A percentile compares a stretch with the other conserved stretches of the same genome.
Conservation (phyloP, 1,140 invertebrate species). For the Lethrus apterus region DNA sequence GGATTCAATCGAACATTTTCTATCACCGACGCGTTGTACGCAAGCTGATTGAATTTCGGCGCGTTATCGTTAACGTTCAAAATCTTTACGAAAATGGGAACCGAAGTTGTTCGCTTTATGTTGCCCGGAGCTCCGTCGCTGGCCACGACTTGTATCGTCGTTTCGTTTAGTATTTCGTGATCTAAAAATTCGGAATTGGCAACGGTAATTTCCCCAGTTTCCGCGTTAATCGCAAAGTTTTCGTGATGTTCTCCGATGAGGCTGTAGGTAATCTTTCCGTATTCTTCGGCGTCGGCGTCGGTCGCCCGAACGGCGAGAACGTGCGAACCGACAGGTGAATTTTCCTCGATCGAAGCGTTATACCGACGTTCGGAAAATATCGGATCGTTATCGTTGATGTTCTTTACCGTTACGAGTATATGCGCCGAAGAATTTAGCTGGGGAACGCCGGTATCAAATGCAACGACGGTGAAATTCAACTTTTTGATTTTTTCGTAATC, state of each 20-base stretch:
- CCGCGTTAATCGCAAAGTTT: slow-evolving; percentile 62
- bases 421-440: slow-evolving; percentile 58
- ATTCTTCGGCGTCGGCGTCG: slow-evolving; percentile 63
- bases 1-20: slow-evolving; percentile 74
- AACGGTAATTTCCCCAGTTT: slow-evolving; percentile 72
- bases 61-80: slow-evolving; percentile 78
- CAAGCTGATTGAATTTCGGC: slow-evolving; percentile 66
- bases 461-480: slow-evolving; percentile 71
- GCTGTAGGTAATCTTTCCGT: slow-evolving; percentile 67
- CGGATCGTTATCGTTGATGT: slow-evolving; percentile 83
- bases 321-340: slow-evolving; percentile 59
- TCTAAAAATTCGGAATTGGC: slow-evolving; percentile 67
- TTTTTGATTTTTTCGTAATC: slow-evolving; percentile 75
- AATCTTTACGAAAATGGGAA: slow-evolving; percentile 72
- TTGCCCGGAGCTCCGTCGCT: slow-evolving; percentile 67
- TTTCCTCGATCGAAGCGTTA: slow-evolving; percentile 64
- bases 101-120: slow-evolving; percentile 58
- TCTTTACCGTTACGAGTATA: slow-evolving; percentile 69
- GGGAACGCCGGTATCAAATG: slow-evolving; percentile 77
- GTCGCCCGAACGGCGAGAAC: slow-evolving; percentile 54
- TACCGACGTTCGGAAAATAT: slow-evolving; percentile 62
- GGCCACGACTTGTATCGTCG: slow-evolving; percentile 71
- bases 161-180: slow-evolving; percentile 62
- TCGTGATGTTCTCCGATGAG: slow-evolving; percentile 64
- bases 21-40: slow-evolving; percentile 69